These are phyloP conservation scores for Arnoldichthys spilopterus DNA, from an alignment of 2,797 vertebrate species.

Conservation along the genomic window DNA sequence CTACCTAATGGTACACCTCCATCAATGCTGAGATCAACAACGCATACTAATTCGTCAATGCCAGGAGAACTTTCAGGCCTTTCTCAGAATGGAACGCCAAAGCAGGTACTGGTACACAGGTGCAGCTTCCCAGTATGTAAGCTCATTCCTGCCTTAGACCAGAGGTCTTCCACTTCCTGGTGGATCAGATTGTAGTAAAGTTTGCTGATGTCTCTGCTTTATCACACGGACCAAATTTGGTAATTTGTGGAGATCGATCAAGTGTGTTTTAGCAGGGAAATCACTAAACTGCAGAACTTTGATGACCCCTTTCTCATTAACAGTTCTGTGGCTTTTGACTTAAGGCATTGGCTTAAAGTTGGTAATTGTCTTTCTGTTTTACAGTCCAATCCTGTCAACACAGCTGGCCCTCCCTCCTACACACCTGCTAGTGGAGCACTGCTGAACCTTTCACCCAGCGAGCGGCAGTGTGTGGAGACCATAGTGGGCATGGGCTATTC, in stretches of 20 bases:
- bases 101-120: slow-evolving; percentile 65
- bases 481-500: slow-evolving; percentile 96
- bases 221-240: too few species aligned
- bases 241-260: neutral
- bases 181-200: too few species aligned
- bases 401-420: slow-evolving; percentile 54
- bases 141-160: neutral
- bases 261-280: neutral
- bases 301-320: too few species aligned
- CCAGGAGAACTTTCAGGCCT: slow-evolving; percentile 63
- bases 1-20: slow-evolving; percentile 83
- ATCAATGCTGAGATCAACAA: slow-evolving; percentile 74
- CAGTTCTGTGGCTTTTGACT: too few species aligned
- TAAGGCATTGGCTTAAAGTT: too few species aligned
- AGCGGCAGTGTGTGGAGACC: slow-evolving; percentile 90
- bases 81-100: slow-evolving; percentile 68
- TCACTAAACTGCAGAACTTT: neutral
- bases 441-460: slow-evolving; percentile 84
- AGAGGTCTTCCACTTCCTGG: neutral
- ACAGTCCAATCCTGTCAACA: slow-evolving; percentile 63
- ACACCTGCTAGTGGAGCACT: slow-evolving; percentile 72
- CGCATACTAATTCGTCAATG: slow-evolving; percentile 68
- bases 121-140: neutral
- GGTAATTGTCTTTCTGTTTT: slow-evolving; percentile 16
- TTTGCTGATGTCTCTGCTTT: too few species aligned